Percentiles rank a stretch among this genome's conserved stretches.
phyloP scores from a whole-genome alignment of 2,888 invertebrate genomes.

The Chrysodeixis includens region DNA sequence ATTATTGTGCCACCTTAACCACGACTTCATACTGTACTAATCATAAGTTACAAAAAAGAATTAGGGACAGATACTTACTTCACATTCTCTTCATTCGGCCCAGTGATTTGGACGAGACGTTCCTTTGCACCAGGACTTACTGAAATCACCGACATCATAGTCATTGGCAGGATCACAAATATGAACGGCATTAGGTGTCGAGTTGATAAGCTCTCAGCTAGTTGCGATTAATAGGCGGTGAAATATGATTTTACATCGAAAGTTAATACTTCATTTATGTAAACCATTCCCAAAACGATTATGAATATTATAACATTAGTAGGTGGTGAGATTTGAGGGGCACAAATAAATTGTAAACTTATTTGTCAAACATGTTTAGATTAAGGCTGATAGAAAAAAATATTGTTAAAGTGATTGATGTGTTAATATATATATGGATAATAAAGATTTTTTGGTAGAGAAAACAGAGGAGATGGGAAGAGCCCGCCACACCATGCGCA shows the following conservation, averaged over 20 bases:
- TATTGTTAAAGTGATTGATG: conserved; percentile 32
- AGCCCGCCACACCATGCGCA: conserved; percentile 83
- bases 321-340: conserved; percentile 31
- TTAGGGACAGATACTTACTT: conserved; percentile 91
- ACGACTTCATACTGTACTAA: no score
- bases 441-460: conserved; percentile 43
- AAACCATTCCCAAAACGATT: conserved; percentile 54
- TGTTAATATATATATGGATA: conserved; percentile 48
- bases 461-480: conserved; percentile 61
- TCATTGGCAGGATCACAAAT: conserved; percentile 44
- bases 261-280: conserved; percentile 32
- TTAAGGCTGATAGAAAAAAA: conserved; percentile 20
- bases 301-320: conserved; percentile 41
- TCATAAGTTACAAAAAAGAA: no score
- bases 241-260: conserved; percentile 45
- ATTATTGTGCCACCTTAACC: no score
- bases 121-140: conserved; percentile 98
- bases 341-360: conserved; percentile 13
- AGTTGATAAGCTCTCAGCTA: conserved; percentile 72
- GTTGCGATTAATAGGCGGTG: conserved; percentile 75
- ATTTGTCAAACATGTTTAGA: conserved; percentile 6
- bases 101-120: conserved; percentile 98
- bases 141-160: conserved; percentile 79
- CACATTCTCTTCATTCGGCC: conserved; percentile 97
- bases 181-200: conserved; percentile 47